phyloP scores from a whole-genome alignment of 2,113 vertebrate species.

The Sterna hirundo region DNA sequence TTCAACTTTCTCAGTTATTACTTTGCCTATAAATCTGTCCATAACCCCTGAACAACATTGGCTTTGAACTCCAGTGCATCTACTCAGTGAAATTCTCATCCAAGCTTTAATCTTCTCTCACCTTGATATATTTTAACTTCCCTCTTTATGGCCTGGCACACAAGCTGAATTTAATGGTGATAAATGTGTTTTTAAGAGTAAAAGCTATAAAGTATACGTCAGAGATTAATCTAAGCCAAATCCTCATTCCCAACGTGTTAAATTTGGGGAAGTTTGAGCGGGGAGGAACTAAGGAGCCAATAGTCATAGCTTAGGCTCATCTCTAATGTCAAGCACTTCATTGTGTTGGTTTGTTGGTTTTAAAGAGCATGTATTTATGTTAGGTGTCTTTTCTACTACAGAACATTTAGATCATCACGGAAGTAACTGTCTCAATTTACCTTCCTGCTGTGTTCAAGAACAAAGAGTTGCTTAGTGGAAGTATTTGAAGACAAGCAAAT shows the following conservation, averaged over 20 bases:
- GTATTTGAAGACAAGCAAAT: neutral
- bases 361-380: neutral
- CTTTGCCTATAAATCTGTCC: conserved; percentile 8
- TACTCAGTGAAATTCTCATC: neutral
- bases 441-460: neutral
- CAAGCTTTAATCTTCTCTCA: conserved; percentile 28
- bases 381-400: neutral
- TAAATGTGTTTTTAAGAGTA: conserved; percentile 17
- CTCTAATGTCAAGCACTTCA: neutral
- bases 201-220: neutral
- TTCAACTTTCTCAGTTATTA: conserved; percentile 27
- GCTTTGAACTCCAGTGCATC: neutral
- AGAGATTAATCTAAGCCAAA: neutral
- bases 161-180: conserved; percentile 25
- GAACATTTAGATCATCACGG: neutral
- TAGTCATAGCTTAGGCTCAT: neutral
- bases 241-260: neutral
- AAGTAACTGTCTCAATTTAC: neutral
- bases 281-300: neutral
- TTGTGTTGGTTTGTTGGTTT: neutral
- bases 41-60: neutral
- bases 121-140: conserved; percentile 19
- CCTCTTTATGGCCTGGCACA: neutral
- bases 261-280: neutral
- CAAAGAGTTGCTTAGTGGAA: neutral